Evolutionary conservation across 2,888 invertebrate species (phyloP), one percentile per base, ranked within the genome.

Genomic region (Cerastis rubricosa): DNA sequence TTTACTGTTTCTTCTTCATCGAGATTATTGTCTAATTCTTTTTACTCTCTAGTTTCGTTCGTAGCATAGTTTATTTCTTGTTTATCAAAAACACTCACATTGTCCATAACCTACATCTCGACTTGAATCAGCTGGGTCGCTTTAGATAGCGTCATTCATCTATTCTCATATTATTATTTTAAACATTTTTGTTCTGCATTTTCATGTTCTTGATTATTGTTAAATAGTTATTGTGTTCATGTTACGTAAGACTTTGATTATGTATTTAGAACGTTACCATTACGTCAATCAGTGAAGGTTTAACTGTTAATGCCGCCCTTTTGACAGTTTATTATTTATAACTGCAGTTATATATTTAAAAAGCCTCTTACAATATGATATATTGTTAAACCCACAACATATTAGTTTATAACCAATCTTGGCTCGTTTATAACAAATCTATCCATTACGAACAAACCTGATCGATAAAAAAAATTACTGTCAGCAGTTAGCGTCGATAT

Each of bases 281-380:
- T 71, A 57, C 49, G 45, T 68, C 19, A n/a, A 51, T 14, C n/a
- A 14, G 4, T 49, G 11, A 49, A 49, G 59, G 49, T 82, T 63
- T 71, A 43, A 57, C 25, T 29, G 35, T 45, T 61, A 47, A 61
- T 45, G 43, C 77, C 47, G 45, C 35, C 49, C 22, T 63, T 66
- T 70, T 70, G 61, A 54, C 45, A 35, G 43, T 47, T 70, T 6
- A n/a, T 67, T 47, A 78, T 54, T 74, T 81, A 77, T 61, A 80
- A 43, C 45, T 72, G 59, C 17, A 69, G 7, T 61, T 57, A 77
- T 25, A 77, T 22, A 8, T 40, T 64, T 35, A 40, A 14, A 40
- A 83, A 59, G 40, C 9, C 25, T 67, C 7, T 35, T 22, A 51
- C 12, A 29, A 1, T 40, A 71, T 57, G 63, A 63, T 66, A 43